phyloP scores from a whole-genome alignment of 2,113 vertebrate genomes.

The Cololabis saira region DNA sequence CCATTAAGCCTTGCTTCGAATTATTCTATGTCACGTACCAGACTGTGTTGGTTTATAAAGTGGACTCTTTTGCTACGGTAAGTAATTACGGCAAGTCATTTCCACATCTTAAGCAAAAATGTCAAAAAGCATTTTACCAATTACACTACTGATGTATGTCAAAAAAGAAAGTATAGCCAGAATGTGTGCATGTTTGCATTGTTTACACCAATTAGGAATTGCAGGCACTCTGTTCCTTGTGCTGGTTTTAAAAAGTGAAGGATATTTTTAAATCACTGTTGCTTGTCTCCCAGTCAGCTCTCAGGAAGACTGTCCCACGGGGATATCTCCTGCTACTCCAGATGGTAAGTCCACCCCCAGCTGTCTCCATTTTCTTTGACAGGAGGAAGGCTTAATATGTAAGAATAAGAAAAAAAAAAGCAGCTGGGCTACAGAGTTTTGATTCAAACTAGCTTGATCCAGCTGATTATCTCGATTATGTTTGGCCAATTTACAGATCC shows the following conservation, averaged over 20 bases:
- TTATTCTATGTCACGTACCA: not conserved
- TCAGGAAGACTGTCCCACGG: constrained; percentile 35
- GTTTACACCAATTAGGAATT: not conserved
- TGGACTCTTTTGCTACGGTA: not conserved
- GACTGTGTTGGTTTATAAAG: not conserved
- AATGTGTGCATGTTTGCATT: not conserved
- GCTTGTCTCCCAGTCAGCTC: constrained; percentile 14
- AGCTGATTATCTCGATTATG: not conserved
- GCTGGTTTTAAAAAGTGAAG: constrained; percentile 16
- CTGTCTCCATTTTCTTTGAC: constrained; percentile 33
- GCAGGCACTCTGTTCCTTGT: not conserved
- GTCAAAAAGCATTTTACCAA: no score
- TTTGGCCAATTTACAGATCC: not conserved
- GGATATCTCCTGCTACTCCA: constrained; percentile 29
- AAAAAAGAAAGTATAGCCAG: not conserved
- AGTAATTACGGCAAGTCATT: not conserved
- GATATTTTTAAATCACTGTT: constrained; percentile 20
- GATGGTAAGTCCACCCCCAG: constrained; percentile 41
- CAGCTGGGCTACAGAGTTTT: constrained; percentile 2
- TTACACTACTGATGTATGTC: no score
- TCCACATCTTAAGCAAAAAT: no score
- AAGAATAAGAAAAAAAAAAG: constrained; percentile 1
- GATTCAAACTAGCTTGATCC: not conserved
- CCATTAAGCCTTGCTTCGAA: not conserved
- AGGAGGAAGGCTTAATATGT: constrained; percentile 9